A percentile compares a stretch with the other conserved stretches of the same genome.
phyloP scores from a whole-genome alignment of 1,140 invertebrate species.

The Ceratosolen fusciceps region DNA sequence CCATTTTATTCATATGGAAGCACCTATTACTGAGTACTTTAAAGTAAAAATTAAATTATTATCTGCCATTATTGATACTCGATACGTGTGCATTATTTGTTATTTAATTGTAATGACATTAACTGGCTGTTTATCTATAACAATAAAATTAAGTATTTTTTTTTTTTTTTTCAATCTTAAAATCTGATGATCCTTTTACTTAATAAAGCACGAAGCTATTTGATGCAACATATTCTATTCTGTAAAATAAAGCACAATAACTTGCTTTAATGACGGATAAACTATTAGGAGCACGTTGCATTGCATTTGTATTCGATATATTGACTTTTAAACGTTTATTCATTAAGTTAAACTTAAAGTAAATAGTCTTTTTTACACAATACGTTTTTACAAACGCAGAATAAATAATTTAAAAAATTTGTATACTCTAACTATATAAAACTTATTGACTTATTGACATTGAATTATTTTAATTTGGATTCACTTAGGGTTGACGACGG shows the following conservation, averaged over 20 bases:
- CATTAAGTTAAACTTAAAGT: conserved; percentile 15
- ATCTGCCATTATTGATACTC: conserved; percentile 24
- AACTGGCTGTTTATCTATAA: conserved; percentile 18
- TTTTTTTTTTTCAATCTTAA: neutral
- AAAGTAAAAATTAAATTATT: conserved; percentile 9
- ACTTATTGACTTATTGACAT: neutral
- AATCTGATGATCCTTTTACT: neutral
- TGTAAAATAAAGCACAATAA: conserved; percentile 4
- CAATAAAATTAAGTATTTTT: conserved; percentile 14
- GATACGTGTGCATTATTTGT: neutral
- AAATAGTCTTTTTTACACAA: conserved; percentile 12
- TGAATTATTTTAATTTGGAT: conserved; percentile 22
- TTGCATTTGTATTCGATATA: neutral
- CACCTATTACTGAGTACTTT: conserved; percentile 28
- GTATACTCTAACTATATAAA: conserved; percentile 17
- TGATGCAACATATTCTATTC: neutral
- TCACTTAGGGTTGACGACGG: conserved; percentile 38
- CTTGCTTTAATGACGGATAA: conserved; percentile 1
- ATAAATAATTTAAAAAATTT: conserved; percentile 20
- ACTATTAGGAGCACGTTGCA: neutral
- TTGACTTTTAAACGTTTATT: neutral
- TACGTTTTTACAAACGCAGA: neutral
- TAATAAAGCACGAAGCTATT: neutral
- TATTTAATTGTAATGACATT: conserved; percentile 27
- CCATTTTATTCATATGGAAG: conserved; percentile 29